Evolutionary conservation across 2,888 invertebrate genomes (phyloP).

Genomic region (Theretra japonica): DNA sequence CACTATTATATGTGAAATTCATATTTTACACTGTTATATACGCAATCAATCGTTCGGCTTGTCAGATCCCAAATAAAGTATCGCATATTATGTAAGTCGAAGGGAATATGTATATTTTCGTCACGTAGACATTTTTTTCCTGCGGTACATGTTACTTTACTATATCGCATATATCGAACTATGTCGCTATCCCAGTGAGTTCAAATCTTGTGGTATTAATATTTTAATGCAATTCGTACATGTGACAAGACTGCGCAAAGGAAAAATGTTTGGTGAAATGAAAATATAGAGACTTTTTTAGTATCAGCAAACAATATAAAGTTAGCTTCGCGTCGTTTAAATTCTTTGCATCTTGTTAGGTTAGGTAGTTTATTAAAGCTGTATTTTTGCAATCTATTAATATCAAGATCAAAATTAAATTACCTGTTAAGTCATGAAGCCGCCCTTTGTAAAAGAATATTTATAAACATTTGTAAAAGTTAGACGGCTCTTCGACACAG

Average conservation of each 20-base stretch:
- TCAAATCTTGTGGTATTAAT: neutral
- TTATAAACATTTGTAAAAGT: slow-evolving; percentile 9
- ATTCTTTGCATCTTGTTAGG: too few relatives aligned
- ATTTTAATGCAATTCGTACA: neutral
- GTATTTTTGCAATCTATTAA: too few relatives aligned
- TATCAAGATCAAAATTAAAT: too few relatives aligned
- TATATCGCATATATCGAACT: neutral
- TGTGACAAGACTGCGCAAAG: neutral
- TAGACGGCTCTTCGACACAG: neutral
- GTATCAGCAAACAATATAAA: too few relatives aligned
- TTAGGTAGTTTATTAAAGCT: too few relatives aligned
- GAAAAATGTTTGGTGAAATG: neutral
- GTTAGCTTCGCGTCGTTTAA: too few relatives aligned
- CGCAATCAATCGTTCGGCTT: neutral
- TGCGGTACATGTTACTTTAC: neutral
- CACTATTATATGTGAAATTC: neutral
- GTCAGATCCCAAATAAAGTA: slow-evolving; percentile 12
- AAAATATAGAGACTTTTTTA: neutral
- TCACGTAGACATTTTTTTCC: slow-evolving; percentile 12
- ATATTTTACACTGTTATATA: neutral
- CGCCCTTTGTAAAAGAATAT: neutral
- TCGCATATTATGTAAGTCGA: neutral
- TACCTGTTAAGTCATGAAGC: neutral
- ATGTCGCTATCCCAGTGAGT: neutral
- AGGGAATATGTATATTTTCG: slow-evolving; percentile 3